A percentile compares a stretch with the other conserved stretches of the same genome.
Conservation (phyloP, 2,797 vertebrate genomes). For the Nannoperca australis region DNA sequence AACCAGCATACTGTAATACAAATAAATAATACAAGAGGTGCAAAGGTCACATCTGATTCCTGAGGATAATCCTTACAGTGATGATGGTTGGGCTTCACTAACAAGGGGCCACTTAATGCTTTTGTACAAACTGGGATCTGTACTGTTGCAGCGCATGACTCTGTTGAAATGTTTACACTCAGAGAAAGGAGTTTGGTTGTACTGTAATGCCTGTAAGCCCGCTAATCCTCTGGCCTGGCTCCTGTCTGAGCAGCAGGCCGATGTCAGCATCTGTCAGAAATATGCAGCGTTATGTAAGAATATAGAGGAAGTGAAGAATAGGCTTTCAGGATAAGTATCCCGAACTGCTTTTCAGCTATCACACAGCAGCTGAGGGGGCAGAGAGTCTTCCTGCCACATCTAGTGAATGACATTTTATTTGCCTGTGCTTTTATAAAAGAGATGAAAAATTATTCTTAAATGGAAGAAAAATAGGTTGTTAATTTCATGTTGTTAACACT, state of each 20-base stretch:
- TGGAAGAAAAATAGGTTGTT: neutral
- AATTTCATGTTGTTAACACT: neutral
- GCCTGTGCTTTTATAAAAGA: neutral
- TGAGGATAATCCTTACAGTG: constrained; percentile 48
- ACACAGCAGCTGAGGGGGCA: constrained; percentile 28
- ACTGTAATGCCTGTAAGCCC: constrained; percentile 68
- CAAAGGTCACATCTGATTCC: constrained; percentile 47
- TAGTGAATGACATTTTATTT: neutral
- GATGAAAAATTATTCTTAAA: neutral
- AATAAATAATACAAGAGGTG: constrained; percentile 50
- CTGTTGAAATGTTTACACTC: constrained; percentile 62
- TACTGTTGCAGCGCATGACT: constrained; percentile 41
- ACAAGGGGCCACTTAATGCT: constrained; percentile 59
- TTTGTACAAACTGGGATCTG: constrained; percentile 46
- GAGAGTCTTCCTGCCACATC: constrained; percentile 7
- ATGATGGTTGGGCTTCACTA: constrained; percentile 42
- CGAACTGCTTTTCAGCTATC: constrained; percentile 44
- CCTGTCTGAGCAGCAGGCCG: constrained; percentile 62
- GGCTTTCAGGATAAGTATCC: constrained; percentile 39
- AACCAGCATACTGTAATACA: constrained; percentile 37
- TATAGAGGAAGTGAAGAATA: constrained; percentile 56
- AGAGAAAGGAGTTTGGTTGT: constrained; percentile 56
- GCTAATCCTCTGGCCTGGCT: constrained; percentile 76
- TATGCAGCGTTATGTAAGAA: constrained; percentile 75
- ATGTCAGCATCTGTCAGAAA: constrained; percentile 77